Percentiles rank a stretch among this genome's conserved stretches.
Evolutionary conservation across 2,797 vertebrate species (phyloP).

Genomic region (Pelodytes ibericus): DNA sequence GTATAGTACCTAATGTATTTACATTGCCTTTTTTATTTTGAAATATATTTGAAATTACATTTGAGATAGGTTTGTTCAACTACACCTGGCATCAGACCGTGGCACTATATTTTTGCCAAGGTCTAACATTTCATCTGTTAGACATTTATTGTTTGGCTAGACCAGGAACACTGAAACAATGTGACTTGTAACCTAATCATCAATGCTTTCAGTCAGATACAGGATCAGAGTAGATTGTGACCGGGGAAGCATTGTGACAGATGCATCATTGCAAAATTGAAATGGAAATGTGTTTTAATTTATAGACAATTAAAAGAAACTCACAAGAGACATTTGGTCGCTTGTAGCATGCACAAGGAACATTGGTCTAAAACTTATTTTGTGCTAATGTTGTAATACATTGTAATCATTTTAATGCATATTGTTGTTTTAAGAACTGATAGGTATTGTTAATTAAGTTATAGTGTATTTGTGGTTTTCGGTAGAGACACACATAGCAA

Average conservation of each 20-base stretch:
- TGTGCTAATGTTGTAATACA: too few species aligned
- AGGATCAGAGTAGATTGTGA: background rate
- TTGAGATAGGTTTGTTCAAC: background rate
- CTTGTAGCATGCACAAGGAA: too few species aligned
- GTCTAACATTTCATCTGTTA: background rate
- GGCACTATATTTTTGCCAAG: background rate
- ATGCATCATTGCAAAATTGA: background rate
- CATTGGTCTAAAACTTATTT: too few species aligned
- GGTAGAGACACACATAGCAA: too few species aligned
- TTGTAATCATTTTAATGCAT: too few species aligned
- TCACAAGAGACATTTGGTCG: too few species aligned
- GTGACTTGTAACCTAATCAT: background rate
- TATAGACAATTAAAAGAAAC: background rate
- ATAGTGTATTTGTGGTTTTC: too few species aligned
- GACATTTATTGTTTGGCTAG: background rate
- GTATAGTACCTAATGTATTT: constrained; percentile 34
- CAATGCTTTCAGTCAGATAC: background rate
- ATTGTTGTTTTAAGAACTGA: too few species aligned
- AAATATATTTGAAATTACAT: constrained; percentile 16
- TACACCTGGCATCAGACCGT: constrained; percentile 16
- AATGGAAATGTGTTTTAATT: background rate
- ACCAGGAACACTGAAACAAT: background rate
- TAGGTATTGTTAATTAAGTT: too few species aligned
- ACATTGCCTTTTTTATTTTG: constrained; percentile 17
- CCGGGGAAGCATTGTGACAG: background rate